Base-by-base conservation (phyloP, 2,888 invertebrate species). In the Macaria notata region DNA sequence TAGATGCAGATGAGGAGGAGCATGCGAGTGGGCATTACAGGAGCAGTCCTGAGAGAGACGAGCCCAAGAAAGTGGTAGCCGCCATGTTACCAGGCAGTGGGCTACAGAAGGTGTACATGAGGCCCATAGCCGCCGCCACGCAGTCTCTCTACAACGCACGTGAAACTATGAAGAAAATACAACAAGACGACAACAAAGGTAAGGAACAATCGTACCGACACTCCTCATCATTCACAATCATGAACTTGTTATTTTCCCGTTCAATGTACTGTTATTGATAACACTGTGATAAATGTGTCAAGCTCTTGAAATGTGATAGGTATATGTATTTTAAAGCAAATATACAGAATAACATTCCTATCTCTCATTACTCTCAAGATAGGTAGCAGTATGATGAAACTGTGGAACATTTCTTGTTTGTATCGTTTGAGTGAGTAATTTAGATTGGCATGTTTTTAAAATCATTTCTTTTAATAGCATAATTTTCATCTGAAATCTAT, bases 31-130 rank as follows among this genome's bases (percentile, higher is more conserved):
- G 78, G 29, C 78, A 79, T 31, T 85, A 82, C 59, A 72, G 78
- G 51, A 77, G 70, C 52, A 84, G 79, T 50, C 80, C 84, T n/a
- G 85, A 86, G 9, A 77, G 73, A 61, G 85, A 86, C 0, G 81
- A 83, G 50, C 88, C 90, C 0, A 86, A 78, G 60, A 80, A 81
- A 65, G 90, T 90, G 1, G 71, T 87, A 46, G 79, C 92, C 0
- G 71, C 86, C 0, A 64, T 92, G 49, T 66, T 92, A 29, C 89
- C 88, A 0, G 92, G 92, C 5, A 90, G 88, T 65, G 90, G 92
- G 4, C 71, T 92, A 31, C 92, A 92, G 56, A 83, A 79, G 61
- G 81, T 90, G 4, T 76, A 81, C 6, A 70, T 89, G 7, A 80
- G 84, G 69, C 88, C 91, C 1, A 75, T 91, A 44, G 68, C 83